Conservation (phyloP, 2,113 vertebrate species). For the Hymenochirus boettgeri region DNA sequence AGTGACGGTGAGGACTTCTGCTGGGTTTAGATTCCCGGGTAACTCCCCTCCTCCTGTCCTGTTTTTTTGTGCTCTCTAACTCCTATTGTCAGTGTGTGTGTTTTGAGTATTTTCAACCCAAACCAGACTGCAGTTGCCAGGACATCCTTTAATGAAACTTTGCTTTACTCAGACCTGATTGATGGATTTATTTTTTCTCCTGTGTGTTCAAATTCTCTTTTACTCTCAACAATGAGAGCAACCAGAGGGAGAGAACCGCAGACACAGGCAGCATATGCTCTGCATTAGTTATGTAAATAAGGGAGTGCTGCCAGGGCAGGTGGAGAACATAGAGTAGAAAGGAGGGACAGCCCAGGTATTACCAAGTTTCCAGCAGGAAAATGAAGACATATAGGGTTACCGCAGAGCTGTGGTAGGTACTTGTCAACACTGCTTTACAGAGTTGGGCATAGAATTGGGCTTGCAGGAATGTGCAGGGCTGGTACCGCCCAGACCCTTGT, state of each 20-base stretch:
- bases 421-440: neutral
- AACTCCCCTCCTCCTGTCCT: constrained; percentile 21
- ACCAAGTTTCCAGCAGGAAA: neutral
- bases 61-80: neutral
- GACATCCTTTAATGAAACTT: constrained; percentile 23
- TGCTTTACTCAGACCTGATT: constrained; percentile 55
- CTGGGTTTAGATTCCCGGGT: constrained; percentile 43
- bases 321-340: constrained; percentile 24
- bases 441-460: neutral
- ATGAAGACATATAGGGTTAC: constrained; percentile 1
- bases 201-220: constrained; percentile 37
- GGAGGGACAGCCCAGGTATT: constrained; percentile 16
- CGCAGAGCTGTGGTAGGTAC: neutral
- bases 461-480: constrained; percentile 34
- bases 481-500: neutral
- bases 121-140: constrained; percentile 60
- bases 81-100: constrained; percentile 42
- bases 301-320: constrained; percentile 44
- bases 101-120: constrained; percentile 21
- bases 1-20: constrained; percentile 49
- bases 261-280: constrained; percentile 57
- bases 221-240: constrained; percentile 56
- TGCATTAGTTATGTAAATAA: constrained; percentile 65
- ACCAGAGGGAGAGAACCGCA: constrained; percentile 6
- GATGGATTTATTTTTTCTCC: constrained; percentile 43